phyloP scores from a whole-genome alignment of 2,888 invertebrate genomes.

The Cheilosia grossa region DNA sequence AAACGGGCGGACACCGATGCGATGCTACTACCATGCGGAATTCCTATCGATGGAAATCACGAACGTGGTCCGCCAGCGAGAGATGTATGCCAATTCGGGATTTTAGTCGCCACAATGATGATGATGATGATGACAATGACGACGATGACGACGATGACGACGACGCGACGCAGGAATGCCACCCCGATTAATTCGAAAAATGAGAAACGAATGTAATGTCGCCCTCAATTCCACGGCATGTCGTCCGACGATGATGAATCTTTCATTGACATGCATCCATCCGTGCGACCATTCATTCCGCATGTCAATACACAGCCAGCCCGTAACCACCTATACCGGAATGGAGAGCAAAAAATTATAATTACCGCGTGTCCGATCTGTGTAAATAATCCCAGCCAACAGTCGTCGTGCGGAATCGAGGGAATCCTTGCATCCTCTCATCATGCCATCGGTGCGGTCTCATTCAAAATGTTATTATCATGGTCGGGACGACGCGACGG shows the following conservation, averaged over 20 bases:
- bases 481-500: conserved; percentile 3
- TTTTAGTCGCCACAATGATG: conserved; percentile 9
- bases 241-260: conserved; percentile 62
- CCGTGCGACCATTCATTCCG: conserved; percentile 40
- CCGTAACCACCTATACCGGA: background rate
- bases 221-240: conserved; percentile 55
- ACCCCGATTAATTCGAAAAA: conserved; percentile 47
- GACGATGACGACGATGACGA: background rate
- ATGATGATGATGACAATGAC: background rate
- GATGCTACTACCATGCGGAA: conserved; percentile 22
- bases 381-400: conserved; percentile 43
- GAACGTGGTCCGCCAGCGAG: conserved; percentile 26
- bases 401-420: background rate
- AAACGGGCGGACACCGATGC: conserved; percentile 40
- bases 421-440: conserved; percentile 21
- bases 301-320: conserved; percentile 32
- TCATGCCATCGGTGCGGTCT: conserved; percentile 35
- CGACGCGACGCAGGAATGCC: conserved; percentile 43
- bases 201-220: conserved; percentile 67
- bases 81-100: conserved; percentile 17
- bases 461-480: conserved; percentile 69
- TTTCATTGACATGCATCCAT: conserved; percentile 72
- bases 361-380: conserved; percentile 68
- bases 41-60: conserved; percentile 53
- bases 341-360: conserved; percentile 39